Base-by-base conservation (phyloP, 2,797 vertebrate genomes). In the Alauda arvensis region DNA sequence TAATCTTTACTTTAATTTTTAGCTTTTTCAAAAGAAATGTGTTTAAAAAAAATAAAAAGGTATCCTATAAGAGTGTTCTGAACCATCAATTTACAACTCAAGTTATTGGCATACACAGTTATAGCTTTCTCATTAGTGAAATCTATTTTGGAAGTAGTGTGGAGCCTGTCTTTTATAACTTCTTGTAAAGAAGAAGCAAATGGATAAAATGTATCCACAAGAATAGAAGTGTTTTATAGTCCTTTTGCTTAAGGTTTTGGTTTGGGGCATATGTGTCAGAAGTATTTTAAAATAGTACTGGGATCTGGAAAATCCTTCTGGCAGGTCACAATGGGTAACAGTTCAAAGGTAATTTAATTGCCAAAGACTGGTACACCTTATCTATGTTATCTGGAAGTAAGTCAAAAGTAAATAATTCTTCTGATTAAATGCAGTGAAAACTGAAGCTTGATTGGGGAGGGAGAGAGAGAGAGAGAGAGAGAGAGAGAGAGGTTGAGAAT, bases 301-400 rank as follows among this genome's bases (percentile, higher is more conserved):
- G 37, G 60, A 55, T 78, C 63, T 88, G 67, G 70, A 76, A 90
- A 91, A 85, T 81, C 53, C 56, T 77, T 78, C 46, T 93, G 91
- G 37, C 88, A 76, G 77, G 67, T 92, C 88, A 34, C 45, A 55
- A 13, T 62, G 84, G 57, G 48, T 80, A 77, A 33, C 42, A 53
- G 67, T 74, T 87, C 87, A 78, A 82, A 90, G 49, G 40, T 92
- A 66, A 65, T 74, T 79, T 84, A 63, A 53, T 89, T 93, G 89
- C 74, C 81, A 40, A 62, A 76, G 79, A 56, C 53, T 78, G 45
- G 28, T 43, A 43, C 83, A 72, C 51, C 39, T 85, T 88, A 85
- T 76, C 68, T 81, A 0, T 77, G 45, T 80, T 84, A 70, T 87
- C 81, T 88, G 66, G 52, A 85, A 88, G 40, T 18, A 60, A 87